Evolutionary conservation across 23 tunicate species (phyloP).

Genomic region (Aplidium turbinatum): DNA sequence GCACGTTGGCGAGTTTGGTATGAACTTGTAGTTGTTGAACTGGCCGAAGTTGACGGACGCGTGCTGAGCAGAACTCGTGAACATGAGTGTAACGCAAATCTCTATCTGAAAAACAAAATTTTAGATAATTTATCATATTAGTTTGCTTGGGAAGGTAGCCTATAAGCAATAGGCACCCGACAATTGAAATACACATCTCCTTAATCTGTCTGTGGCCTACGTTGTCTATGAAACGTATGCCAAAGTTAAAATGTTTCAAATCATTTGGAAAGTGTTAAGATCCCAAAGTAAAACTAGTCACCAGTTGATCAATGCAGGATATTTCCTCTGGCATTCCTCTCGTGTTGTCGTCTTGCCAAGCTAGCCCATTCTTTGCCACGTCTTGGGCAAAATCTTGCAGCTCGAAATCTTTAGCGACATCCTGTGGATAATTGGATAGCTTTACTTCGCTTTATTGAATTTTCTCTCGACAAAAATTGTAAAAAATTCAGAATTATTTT

Average conservation of each 20-base stretch:
- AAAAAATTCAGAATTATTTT: not conserved
- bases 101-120: conserved; percentile 41
- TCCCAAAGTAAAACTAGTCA: not conserved
- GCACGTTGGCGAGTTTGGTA: conserved; percentile 48
- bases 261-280: no score
- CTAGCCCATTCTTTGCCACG: conserved; percentile 13
- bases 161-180: no score
- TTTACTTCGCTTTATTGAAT: not conserved
- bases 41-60: conserved; percentile 60
- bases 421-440: not conserved
- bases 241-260: no score
- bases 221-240: no score
- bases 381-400: conserved; percentile 21
- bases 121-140: no score
- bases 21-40: conserved; percentile 32
- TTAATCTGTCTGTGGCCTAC: no score
- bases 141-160: no score
- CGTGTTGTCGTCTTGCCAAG: conserved; percentile 13
- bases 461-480: not conserved
- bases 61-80: conserved; percentile 59
- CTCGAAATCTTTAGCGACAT: conserved; percentile 2
- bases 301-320: conserved; percentile 1
- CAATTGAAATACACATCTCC: no score
- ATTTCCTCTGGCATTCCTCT: conserved; percentile 3
- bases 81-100: conserved; percentile 38